Base-by-base conservation (phyloP, 2,888 invertebrate species). In the Linyphia triangularis region DNA sequence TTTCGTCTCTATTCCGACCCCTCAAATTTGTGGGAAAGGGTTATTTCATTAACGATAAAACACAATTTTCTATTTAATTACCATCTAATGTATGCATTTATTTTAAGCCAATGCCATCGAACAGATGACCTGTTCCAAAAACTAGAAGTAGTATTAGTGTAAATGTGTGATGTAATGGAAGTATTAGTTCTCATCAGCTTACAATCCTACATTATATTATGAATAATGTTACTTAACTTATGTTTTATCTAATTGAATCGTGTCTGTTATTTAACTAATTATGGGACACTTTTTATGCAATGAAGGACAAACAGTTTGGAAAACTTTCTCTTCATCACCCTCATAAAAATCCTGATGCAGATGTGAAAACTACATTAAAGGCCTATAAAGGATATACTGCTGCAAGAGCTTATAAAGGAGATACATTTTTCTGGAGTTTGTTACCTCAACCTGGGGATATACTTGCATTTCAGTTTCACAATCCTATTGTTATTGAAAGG, bases 381-480 rank as follows among this genome's bases (percentile, higher is more conserved):
- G 95, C 95, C 16, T 97, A 97, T 92, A 95, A 96, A 90, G 95
- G 96, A 86, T 96, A 96, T 93, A 95, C 96, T 0, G 92, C 98
- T 24, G 94, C 95, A 89, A 95, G 95, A 90, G 98, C 98, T 2
- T 99, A 99, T 92, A 94, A 94, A 24, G 98, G 99, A 0, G 95
- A 96, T 90, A 95, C 96, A 0, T 98, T 96, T 92, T 99, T 98
- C 93, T 98, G 98, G 98, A 98, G 97, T 0, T 93, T 96, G 10
- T 94, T 96, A 59, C 98, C 98, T 0, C 96, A 95, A 91, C 95
- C 95, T 10, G 97, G 96, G 1, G 97, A 98, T 92, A 94, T 95
- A 83, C 94, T 98, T 24, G 95, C 95, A 90, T 96, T 98, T 92
- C 95, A 95, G 92, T 98, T 98, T 92, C 93, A 94, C 70, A 94